These are phyloP conservation scores for Beris morrisii DNA, from an alignment of 2,888 invertebrate genomes.

Conservation along the genomic window DNA sequence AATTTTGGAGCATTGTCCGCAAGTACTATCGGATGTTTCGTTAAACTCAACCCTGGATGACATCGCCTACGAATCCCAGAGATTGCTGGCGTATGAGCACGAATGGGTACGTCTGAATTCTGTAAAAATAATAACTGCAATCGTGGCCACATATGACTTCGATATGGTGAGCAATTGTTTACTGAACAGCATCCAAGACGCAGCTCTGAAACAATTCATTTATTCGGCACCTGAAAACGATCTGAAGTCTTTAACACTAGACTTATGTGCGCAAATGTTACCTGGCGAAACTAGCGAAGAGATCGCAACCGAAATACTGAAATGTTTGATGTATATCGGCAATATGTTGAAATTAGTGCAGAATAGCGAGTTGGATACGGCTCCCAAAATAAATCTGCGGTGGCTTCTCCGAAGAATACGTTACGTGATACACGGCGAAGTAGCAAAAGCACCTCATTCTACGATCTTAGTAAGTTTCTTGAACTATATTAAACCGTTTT, in stretches of 20 bases:
- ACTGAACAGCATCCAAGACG: neutral
- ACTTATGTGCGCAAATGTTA: conserved; percentile 74
- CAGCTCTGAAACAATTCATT: conserved; percentile 57
- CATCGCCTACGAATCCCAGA: conserved; percentile 68
- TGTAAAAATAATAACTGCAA: conserved; percentile 72
- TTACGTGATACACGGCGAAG: conserved; percentile 76
- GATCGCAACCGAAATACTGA: conserved; percentile 71
- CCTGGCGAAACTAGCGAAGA: conserved; percentile 68
- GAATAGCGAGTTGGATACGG: neutral
- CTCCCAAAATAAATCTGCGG: conserved; percentile 61
- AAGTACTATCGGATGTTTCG: conserved; percentile 59
- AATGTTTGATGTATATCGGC: conserved; percentile 69
- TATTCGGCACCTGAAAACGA: conserved; percentile 64
- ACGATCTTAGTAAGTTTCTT: conserved; percentile 67
- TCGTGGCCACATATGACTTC: conserved; percentile 67
- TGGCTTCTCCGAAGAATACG: conserved; percentile 78
- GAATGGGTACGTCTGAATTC: conserved; percentile 82
- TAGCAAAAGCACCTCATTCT: conserved; percentile 69
- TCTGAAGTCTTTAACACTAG: conserved; percentile 69
- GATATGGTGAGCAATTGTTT: conserved; percentile 54
- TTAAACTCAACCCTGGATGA: conserved; percentile 57
- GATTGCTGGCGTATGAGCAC: conserved; percentile 77
- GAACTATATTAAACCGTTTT: conserved; percentile 3
- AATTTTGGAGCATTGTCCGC: conserved; percentile 66
- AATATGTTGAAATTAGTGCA: conserved; percentile 64